Conservation (phyloP, 2,797 vertebrate species). For the Lindbergichthys nudifrons region DNA sequence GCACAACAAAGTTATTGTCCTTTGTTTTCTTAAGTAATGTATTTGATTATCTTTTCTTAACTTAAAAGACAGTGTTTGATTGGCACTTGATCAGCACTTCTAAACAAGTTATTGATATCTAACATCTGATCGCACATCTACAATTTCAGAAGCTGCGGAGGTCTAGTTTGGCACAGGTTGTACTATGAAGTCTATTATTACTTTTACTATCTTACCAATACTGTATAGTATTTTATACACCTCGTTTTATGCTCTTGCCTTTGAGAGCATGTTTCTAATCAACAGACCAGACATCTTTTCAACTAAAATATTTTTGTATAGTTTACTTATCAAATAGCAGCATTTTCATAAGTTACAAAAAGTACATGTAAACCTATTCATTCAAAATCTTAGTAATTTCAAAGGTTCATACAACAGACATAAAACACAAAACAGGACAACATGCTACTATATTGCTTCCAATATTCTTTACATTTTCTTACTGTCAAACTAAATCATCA, state of each 20-base stretch:
- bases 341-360: slow-evolving; percentile 90
- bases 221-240: slow-evolving; percentile 85
- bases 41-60: slow-evolving; percentile 88
- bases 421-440: slow-evolving; percentile 91
- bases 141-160: slow-evolving; percentile 88
- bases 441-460: slow-evolving; percentile 92
- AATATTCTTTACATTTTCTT: slow-evolving; percentile 91
- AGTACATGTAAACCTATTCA: slow-evolving; percentile 92
- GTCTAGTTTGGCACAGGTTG: slow-evolving; percentile 88
- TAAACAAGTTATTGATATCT: slow-evolving; percentile 88
- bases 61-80: slow-evolving; percentile 87
- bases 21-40: slow-evolving; percentile 83
- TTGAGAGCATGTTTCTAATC: slow-evolving; percentile 84
- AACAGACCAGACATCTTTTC: slow-evolving; percentile 88
- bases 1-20: slow-evolving; percentile 84
- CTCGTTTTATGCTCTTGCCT: slow-evolving; percentile 83
- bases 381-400: slow-evolving; percentile 90
- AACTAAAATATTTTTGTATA: slow-evolving; percentile 91
- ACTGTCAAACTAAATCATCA: slow-evolving; percentile 88
- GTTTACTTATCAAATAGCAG: slow-evolving; percentile 92
- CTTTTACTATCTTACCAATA: slow-evolving; percentile 87
- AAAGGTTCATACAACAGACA: slow-evolving; percentile 90
- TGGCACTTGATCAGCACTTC: slow-evolving; percentile 90
- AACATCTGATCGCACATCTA: slow-evolving; percentile 89
- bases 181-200: slow-evolving; percentile 87